phyloP scores from a whole-genome alignment of 2,113 vertebrate species.

The Ranitomeya variabilis region DNA sequence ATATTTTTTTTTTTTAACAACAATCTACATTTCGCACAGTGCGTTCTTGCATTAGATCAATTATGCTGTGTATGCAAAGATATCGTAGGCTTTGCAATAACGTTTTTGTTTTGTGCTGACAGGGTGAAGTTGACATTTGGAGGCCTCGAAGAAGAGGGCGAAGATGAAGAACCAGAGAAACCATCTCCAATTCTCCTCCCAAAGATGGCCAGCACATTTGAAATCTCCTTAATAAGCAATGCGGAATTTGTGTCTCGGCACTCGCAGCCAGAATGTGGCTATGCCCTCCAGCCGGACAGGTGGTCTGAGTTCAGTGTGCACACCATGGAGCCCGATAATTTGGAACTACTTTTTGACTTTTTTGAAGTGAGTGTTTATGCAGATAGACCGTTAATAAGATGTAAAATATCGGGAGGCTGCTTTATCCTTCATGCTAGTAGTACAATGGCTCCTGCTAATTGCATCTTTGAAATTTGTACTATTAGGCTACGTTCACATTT shows the following conservation, averaged over 20 bases:
- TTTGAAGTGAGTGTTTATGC: conserved; percentile 82
- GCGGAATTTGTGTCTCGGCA: conserved; percentile 85
- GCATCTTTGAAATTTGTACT: too few species aligned
- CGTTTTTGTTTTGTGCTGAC: neutral
- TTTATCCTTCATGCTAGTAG: too few species aligned
- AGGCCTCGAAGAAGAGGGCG: conserved; percentile 85
- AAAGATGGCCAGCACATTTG: conserved; percentile 86
- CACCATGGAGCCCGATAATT: conserved; percentile 95
- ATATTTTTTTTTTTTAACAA: too few species aligned
- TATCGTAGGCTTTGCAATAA: neutral
- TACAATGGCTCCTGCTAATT: too few species aligned
- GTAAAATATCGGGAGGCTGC: neutral
- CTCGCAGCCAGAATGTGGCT: conserved; percentile 93
- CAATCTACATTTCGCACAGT: neutral
- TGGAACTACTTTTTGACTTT: conserved; percentile 95
- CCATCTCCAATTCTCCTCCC: conserved; percentile 71
- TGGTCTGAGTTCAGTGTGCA: conserved; percentile 97
- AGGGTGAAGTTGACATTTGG: conserved; percentile 89
- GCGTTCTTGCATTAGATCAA: neutral
- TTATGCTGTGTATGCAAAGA: neutral
- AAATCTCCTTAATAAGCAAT: conserved; percentile 87
- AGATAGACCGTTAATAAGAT: neutral
- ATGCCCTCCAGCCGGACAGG: conserved; percentile 80
- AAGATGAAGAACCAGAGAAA: conserved; percentile 73
- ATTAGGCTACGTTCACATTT: too few species aligned